Conservation (phyloP, 2,888 invertebrate genomes). For the Odontocerum albicorne region DNA sequence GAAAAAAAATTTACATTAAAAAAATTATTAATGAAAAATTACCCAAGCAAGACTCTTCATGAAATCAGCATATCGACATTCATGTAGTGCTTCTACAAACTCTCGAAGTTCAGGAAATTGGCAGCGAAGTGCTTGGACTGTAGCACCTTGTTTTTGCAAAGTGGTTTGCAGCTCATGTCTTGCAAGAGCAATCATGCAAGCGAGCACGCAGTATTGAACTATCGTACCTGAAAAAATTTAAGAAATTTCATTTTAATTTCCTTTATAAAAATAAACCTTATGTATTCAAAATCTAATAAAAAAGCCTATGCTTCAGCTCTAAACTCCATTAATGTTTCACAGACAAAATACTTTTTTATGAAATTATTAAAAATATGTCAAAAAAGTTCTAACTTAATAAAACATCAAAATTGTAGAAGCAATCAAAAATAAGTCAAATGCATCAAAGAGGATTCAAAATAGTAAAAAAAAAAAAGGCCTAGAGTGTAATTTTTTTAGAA, state of each 20-base stretch:
- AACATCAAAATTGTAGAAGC: too few species aligned
- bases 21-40: too few species aligned
- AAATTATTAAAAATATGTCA: too few species aligned
- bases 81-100: conserved; percentile 79
- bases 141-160: conserved; percentile 62
- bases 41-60: conserved; percentile 59
- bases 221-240: conserved; percentile 61
- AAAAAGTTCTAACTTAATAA: too few species aligned
- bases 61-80: conserved; percentile 94
- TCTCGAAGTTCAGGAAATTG: conserved; percentile 64
- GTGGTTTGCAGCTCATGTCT: conserved; percentile 58
- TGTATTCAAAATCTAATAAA: too few species aligned
- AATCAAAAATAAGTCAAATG: too few species aligned
- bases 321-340: not conserved
- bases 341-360: too few species aligned
- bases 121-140: conserved; percentile 75
- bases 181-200: conserved; percentile 59
- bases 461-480: too few species aligned
- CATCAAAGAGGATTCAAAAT: too few species aligned
- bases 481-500: too few species aligned
- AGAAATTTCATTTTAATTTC: not conserved
- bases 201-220: conserved; percentile 59
- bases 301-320: too few species aligned
- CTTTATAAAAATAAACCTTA: conserved; percentile 1
- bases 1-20: too few species aligned